Evolutionary conservation across 2,888 invertebrate species (phyloP).

Genomic region (Odontomyia ornata): DNA sequence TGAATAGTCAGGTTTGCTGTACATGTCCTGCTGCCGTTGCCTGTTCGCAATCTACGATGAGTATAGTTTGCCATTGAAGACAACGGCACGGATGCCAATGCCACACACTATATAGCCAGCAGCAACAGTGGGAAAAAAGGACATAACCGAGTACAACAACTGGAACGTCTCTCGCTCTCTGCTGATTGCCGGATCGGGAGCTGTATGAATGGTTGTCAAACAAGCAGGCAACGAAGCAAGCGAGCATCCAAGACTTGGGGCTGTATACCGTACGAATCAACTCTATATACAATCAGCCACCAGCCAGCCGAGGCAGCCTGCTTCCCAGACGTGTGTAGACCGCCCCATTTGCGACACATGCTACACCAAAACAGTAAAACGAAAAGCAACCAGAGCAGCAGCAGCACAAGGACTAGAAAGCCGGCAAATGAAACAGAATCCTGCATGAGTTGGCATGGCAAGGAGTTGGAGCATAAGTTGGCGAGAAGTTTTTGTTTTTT

Average conservation of each 20-base stretch:
- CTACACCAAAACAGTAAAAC: not conserved
- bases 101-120: not conserved
- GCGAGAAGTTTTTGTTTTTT: too few species aligned
- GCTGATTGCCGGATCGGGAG: conserved; percentile 9
- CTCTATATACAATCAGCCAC: not conserved
- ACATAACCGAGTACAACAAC: not conserved
- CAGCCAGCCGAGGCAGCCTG: not conserved
- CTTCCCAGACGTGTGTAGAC: not conserved
- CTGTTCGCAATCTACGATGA: too few species aligned
- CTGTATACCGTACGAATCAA: conserved; percentile 24
- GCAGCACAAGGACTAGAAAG: too few species aligned
- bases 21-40: too few species aligned
- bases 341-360: not conserved
- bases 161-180: not conserved
- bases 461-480: not conserved
- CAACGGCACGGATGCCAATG: not conserved
- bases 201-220: not conserved
- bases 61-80: conserved; percentile 1
- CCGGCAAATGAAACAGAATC: too few species aligned
- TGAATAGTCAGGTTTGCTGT: too few species aligned
- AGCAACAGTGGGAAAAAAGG: not conserved
- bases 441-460: not conserved
- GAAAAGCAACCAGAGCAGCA: not conserved
- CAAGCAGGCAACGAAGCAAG: conserved; percentile 1
- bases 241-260: conserved; percentile 2